These are phyloP conservation scores for mouse (Mus musculus) DNA, from an alignment of 2,113 vertebrate genomes.

Conservation along the genomic window DNA sequence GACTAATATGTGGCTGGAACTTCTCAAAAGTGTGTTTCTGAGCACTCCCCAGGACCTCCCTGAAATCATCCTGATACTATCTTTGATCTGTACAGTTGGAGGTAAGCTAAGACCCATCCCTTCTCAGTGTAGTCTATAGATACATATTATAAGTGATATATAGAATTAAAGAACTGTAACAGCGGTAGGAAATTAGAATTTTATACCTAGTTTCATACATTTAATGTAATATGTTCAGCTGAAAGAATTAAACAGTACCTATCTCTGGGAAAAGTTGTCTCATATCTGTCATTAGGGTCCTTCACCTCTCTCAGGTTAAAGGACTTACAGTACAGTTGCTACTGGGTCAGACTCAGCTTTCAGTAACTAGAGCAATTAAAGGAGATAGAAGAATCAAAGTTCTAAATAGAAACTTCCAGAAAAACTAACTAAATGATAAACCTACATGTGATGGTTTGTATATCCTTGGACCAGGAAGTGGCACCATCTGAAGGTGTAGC, in stretches of 20 bases:
- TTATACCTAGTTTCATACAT: slow-evolving; percentile 26
- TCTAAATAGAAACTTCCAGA: not conserved
- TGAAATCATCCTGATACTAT: slow-evolving; percentile 66
- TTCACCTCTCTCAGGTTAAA: not conserved
- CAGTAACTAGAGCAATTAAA: not conserved
- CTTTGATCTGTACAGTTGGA: slow-evolving; percentile 69
- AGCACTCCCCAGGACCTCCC: slow-evolving; percentile 23
- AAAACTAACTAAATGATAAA: slow-evolving; percentile 14
- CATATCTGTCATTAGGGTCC: not conserved
- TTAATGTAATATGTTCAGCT: slow-evolving; percentile 2
- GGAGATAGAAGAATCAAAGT: not conserved
- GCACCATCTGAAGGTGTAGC: too few species aligned
- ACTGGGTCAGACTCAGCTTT: not conserved
- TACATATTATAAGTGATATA: not conserved
- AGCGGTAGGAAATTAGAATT: slow-evolving; percentile 36
- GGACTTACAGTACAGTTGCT: not conserved
- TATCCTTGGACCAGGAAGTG: too few species aligned
- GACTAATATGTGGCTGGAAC: not conserved
- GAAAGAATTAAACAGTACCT: not conserved
- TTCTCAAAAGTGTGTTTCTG: not conserved
- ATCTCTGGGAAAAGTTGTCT: not conserved
- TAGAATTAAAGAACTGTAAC: not conserved
- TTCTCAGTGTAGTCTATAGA: not conserved
- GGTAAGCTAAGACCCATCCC: slow-evolving; percentile 44
- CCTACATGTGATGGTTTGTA: not conserved